Evolutionary conservation across 1,140 invertebrate species (phyloP), one percentile per base, ranked within the genome.

Genomic region (Ruditapes philippinarum): DNA sequence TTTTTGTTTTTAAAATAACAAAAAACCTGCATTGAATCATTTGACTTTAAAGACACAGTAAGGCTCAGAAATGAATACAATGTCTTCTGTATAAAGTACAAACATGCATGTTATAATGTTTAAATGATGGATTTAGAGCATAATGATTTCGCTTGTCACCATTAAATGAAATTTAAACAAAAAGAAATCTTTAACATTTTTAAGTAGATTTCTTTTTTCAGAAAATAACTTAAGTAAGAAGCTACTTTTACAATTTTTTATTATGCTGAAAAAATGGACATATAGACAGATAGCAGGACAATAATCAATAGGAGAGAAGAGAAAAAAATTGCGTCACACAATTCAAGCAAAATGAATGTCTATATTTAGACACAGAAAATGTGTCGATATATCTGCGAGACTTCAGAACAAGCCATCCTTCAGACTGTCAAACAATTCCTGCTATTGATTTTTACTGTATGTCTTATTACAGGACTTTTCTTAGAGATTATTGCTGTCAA

Each of bases 261-360:
- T 65, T 65, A 65, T 31, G 28, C 17, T 9, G 65, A 38, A 70
- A 70, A 38, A 70, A 45, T 45, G 11, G 33, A 70, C 65, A 70
- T 70, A 45, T 12, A 70, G 65, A 70, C 38, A 70, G 33, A 38
- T 33, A 70, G 33, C 65, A 36, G 31, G 36, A 76, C 49, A 76
- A 60, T 0, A 25, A 76, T 76, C 73, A 49, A 76, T 76, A 76
- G 2, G 7, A 40, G 19, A 42, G 25, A 14, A 51, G 73, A 42
- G 73, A 76, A 76, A n/a, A n/a, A 76, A 76, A 76, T 51, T 76
- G 42, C 73, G 73, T 76, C 73, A 76, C n/a, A n/a, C 73, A 49
- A 49, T 33, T 7, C 45, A 76, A 76, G 40, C 40, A 2, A 76
- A 70, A 45, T 51, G 73, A 76, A 19, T 45, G 73, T 51, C 14